Base-by-base conservation (phyloP, 2,888 invertebrate genomes). In the Drosophila demipolita region DNA sequence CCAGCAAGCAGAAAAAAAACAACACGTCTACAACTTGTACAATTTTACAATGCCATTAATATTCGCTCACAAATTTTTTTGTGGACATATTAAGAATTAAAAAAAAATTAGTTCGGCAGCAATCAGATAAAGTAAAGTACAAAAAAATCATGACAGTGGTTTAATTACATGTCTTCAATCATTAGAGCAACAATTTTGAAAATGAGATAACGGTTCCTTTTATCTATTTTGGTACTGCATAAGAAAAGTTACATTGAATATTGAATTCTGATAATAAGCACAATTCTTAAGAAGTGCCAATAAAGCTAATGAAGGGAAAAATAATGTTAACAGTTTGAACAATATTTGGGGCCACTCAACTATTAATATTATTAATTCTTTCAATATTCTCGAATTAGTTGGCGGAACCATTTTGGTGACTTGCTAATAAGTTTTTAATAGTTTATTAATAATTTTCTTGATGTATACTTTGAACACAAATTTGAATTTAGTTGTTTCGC, bases 21-120 rank as follows among this genome's bases (percentile, higher is more conserved):
- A 42, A 38, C 35, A 61, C 65, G 50, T 20, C 61, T 29, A 50
- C 15, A 32, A 62, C 17, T 20, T 23, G 15, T n/a, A 61, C 62
- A 64, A 42, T 55, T 20, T 17, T 29, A 64, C 75, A 84, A 78
- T 82, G 78, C 75, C 84, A 87, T 85, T 87, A 89, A 87, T 89
- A 85, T 87, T 87, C 80, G 80, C 89, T 78, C 89, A 87, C 87
- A 77, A 85, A 87, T 80, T 67, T 87, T 76, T 69, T 71, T 73
- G 61, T 72, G 74, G 62, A 65, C 82, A 73, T 29, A 29, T 0
- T 29, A 29, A 29, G 29, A 29, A 29, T 29, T 29, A 29, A 29
- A 29, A 29, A 29, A 23, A 23, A 7, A 23, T 23, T 45, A 20
- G 12, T 12, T 15, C 15, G 15, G 7, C 12, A 15, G 45, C 9